Conservation (phyloP, 1,140 invertebrate genomes). For the Acromyrmex echinatior region DNA sequence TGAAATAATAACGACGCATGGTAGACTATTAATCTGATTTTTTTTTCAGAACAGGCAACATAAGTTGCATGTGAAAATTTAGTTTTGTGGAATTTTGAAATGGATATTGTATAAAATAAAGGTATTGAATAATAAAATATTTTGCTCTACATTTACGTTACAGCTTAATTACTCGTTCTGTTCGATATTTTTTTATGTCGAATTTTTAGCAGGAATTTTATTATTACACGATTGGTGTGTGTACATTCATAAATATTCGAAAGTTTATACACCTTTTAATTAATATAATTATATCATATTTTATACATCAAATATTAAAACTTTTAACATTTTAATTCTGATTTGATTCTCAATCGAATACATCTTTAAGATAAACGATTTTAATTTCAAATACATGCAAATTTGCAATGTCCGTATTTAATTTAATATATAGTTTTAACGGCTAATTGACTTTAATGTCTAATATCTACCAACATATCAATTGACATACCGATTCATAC, state of each 20-base stretch:
- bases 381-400: constrained; percentile 28
- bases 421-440: constrained; percentile 36
- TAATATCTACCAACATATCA: constrained; percentile 14
- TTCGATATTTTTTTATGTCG: background rate
- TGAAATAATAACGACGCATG: constrained; percentile 50
- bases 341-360: background rate
- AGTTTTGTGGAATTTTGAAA: background rate
- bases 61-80: background rate
- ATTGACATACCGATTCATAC: constrained; percentile 1
- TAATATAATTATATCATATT: background rate
- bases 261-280: constrained; percentile 11
- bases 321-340: constrained; percentile 19
- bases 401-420: background rate
- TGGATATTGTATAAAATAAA: background rate
- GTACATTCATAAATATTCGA: background rate
- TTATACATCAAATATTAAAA: background rate
- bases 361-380: constrained; percentile 13
- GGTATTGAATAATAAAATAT: constrained; percentile 2
- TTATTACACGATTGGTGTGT: background rate
- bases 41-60: background rate
- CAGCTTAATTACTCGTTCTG: background rate
- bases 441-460: constrained; percentile 36
- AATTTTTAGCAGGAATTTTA: background rate
- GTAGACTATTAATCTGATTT: constrained; percentile 18
- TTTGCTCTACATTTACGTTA: background rate